Conservation (phyloP, 2,113 vertebrate genomes). For the Rhynchomys soricoides region DNA sequence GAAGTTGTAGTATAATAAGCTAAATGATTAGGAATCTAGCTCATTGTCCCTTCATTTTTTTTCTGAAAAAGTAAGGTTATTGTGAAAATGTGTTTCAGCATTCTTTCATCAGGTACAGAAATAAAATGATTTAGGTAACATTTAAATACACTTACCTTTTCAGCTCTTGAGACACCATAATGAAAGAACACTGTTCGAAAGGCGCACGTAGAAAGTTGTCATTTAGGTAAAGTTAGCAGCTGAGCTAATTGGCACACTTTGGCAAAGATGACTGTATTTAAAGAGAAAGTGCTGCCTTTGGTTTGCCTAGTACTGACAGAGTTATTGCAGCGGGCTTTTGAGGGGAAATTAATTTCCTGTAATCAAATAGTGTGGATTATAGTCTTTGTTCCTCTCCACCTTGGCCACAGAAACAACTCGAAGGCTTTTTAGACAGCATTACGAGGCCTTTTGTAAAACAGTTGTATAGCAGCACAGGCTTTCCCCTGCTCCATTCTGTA, state of each 20-base stretch:
- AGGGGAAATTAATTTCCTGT: conserved; percentile 84
- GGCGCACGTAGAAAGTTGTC: conserved; percentile 76
- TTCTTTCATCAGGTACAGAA: conserved; percentile 72
- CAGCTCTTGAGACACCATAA: conserved; percentile 54
- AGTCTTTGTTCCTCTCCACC: conserved; percentile 73
- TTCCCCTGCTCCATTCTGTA: conserved; percentile 48
- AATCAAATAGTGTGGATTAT: conserved; percentile 74
- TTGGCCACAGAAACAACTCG: conserved; percentile 61
- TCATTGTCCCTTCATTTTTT: conserved; percentile 48
- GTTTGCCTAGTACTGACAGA: conserved; percentile 76
- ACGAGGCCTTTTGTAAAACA: conserved; percentile 75
- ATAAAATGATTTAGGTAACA: conserved; percentile 67
- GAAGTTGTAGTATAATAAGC: background rate
- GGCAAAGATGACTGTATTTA: conserved; percentile 80
- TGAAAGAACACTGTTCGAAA: conserved; percentile 69
- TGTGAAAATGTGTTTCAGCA: conserved; percentile 82
- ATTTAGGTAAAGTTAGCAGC: conserved; percentile 80
- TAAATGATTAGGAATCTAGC: background rate
- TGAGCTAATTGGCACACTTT: conserved; percentile 82
- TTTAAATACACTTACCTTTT: conserved; percentile 77
- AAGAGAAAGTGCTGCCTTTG: conserved; percentile 75
- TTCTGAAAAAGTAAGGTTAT: conserved; percentile 83
- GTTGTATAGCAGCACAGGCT: background rate
- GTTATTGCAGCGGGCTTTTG: conserved; percentile 67
- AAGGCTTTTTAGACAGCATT: conserved; percentile 75